These are phyloP conservation scores for Crossocerus cetratus DNA, from an alignment of 2,888 invertebrate genomes.

Conservation along the genomic window DNA sequence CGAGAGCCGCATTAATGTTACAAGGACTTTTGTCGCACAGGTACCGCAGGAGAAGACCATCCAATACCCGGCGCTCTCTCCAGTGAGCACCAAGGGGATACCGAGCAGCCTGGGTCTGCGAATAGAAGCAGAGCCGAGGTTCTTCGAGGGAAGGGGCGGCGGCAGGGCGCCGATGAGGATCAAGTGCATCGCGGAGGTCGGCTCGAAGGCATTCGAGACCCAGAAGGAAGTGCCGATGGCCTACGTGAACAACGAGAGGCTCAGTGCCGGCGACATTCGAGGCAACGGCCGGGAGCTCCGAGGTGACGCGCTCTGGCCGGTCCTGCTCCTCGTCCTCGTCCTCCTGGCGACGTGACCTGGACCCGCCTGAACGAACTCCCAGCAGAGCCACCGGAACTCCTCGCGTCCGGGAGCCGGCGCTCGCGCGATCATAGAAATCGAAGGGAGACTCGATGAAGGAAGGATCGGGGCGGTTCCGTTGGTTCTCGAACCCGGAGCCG, in stretches of 20 bases:
- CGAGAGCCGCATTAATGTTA: background rate
- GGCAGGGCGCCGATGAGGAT: constrained; percentile 53
- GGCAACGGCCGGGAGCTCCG: constrained; percentile 1
- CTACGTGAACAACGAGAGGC: constrained; percentile 66
- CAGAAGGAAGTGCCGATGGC: constrained; percentile 58
- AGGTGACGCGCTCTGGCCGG: constrained; percentile 13
- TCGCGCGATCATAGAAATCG: background rate
- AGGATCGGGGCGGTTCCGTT: too few species aligned
- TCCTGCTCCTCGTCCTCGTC: constrained; percentile 17
- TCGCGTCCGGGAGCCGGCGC: background rate
- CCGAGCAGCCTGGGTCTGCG: constrained; percentile 66
- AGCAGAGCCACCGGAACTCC: background rate
- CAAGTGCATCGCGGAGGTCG: constrained; percentile 65
- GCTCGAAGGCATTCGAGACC: constrained; percentile 50
- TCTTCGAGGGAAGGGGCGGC: constrained; percentile 56
- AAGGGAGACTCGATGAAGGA: background rate
- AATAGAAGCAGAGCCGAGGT: constrained; percentile 61
- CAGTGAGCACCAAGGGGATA: constrained; percentile 25
- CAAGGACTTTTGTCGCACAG: constrained; percentile 48
- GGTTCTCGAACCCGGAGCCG: background rate
- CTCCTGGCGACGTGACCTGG: constrained; percentile 51
- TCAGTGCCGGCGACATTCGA: constrained; percentile 63
- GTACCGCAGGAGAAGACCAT: constrained; percentile 59
- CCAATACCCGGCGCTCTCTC: constrained; percentile 46
- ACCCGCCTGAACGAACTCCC: background rate